Base-by-base conservation (phyloP, 2,797 vertebrate species). In the Silurus lanzhouensis region DNA sequence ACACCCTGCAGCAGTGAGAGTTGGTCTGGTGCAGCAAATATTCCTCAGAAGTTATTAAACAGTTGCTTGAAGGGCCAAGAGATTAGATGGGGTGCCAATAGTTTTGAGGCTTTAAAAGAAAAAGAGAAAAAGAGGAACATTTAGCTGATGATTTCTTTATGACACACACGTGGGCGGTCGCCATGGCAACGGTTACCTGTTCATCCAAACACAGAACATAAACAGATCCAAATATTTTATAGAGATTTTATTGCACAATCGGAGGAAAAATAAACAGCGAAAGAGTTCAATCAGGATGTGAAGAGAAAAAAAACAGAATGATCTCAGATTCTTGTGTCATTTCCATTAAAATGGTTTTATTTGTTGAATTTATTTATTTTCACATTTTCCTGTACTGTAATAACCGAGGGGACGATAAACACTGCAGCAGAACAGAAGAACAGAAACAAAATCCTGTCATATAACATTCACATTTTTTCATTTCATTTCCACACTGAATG, bases 131-230 rank as follows among this genome's bases (percentile, higher is more conserved):
- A 57, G 38, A 52, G 52, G 85, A 70, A 86, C 82, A 64, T 76
- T 84, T 82, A 84, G 88, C 81, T 88, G 83, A 82, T 74, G 19
- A 86, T 87, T 83, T 71, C 86, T 85, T 84, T 85, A 83, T 85
- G 85, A 87, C 80, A 86, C 68, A 84, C 55, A 83, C 88, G 87
- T 88, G 86, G 89, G 87, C 83, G 87, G 87, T 90, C 86, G 77
- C 87, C 89, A 91, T 88, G 87, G 90, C 87, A 92, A 92, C 89
- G 25, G 87, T 85, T 91, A 91, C 89, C 88, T 89, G 86, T 90
- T 86, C 81, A 61, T 88, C 87, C 81, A 83, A 61, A 88, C n/a
- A 84, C 72, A 61, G 61, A 60, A 44, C 68, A 44, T 74, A 60
- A 80, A 77, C 71, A 79, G 67, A 87, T 74, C 84, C 72, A 8